These are phyloP conservation scores for Cuniculus paca DNA, from an alignment of 2,797 vertebrate species.

Conservation along the genomic window DNA sequence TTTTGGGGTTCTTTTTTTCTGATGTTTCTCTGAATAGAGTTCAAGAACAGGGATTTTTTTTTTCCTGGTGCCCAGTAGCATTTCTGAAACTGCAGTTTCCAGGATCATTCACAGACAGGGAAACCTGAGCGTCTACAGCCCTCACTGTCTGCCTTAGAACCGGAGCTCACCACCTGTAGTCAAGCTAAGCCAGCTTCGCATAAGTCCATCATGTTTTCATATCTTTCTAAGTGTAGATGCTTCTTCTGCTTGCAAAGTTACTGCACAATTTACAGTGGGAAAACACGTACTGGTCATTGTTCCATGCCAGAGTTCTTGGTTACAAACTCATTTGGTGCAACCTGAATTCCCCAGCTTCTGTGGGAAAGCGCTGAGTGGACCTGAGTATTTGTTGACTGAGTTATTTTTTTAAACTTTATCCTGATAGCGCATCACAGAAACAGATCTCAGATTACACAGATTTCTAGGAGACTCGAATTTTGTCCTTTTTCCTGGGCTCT, in stretches of 20 bases:
- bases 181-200: not conserved
- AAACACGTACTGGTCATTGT: not conserved
- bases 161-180: not conserved
- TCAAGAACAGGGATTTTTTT: not conserved
- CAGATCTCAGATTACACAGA: not conserved
- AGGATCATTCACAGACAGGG: not conserved
- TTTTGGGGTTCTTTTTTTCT: not conserved
- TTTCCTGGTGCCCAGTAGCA: not conserved
- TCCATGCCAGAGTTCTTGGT: not conserved
- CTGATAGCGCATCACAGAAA: slow-evolving; percentile 21
- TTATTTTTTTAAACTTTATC: not conserved
- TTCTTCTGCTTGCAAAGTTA: not conserved
- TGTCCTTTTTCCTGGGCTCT: not conserved
- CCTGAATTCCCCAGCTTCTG: not conserved
- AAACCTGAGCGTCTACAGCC: not conserved
- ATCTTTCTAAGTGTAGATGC: not conserved
- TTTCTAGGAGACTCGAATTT: not conserved
- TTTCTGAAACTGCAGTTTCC: slow-evolving; percentile 37
- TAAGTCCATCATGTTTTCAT: not conserved
- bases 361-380: not conserved
- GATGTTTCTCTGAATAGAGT: slow-evolving; percentile 14
- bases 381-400: slow-evolving; percentile 37
- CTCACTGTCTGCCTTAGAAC: not conserved
- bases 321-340: slow-evolving; percentile 12
- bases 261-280: not conserved